Conservation (phyloP, 2,113 vertebrate genomes). For the Clarias batrachus region DNA sequence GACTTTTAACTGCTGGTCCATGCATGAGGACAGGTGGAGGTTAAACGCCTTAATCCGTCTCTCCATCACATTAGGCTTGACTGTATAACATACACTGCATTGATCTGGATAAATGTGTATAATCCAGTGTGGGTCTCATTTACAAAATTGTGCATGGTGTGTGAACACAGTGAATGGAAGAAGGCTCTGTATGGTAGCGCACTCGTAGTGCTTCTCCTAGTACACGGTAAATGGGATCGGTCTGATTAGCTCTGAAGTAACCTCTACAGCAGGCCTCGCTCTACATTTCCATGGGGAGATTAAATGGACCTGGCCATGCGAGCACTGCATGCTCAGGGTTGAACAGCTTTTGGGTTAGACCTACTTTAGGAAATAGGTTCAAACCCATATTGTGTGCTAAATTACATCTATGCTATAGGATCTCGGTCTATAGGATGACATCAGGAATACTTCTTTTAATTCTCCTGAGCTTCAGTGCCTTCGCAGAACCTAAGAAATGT, state of each 20-base stretch:
- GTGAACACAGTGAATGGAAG: conserved; percentile 33
- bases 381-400: not conserved
- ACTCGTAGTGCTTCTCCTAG: conserved; percentile 55
- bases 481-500: not conserved
- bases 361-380: conserved; percentile 61
- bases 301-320: conserved; percentile 63
- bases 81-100: conserved; percentile 5
- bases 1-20: conserved; percentile 16
- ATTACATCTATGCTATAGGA: conserved; percentile 4
- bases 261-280: conserved; percentile 52
- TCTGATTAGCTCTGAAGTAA: conserved; percentile 66
- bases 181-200: conserved; percentile 18
- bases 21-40: conserved; percentile 43
- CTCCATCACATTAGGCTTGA: conserved; percentile 37
- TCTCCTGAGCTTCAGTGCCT: not conserved
- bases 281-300: conserved; percentile 58
- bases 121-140: conserved; percentile 46
- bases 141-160: conserved; percentile 54
- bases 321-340: conserved; percentile 64
- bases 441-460: conserved; percentile 24
- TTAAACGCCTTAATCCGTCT: conserved; percentile 38
- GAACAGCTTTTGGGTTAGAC: conserved; percentile 66
- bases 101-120: conserved; percentile 43
- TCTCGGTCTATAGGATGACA: not conserved
- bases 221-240: conserved; percentile 60